Evolutionary conservation across 2,888 invertebrate species (phyloP), one percentile per base, ranked within the genome.

Genomic region (Micoletzkya japonica): DNA sequence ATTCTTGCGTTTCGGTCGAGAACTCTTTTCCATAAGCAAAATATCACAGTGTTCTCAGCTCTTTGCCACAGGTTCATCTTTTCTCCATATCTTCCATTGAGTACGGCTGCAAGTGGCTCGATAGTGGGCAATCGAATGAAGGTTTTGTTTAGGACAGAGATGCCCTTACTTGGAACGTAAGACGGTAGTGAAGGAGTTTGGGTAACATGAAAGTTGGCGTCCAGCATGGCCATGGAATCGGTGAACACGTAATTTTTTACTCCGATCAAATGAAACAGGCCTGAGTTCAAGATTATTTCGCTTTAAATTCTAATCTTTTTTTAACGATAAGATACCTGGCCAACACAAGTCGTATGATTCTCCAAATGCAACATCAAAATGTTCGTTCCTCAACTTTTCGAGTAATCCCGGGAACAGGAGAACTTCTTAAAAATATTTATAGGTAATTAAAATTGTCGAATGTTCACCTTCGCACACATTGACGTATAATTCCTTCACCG

Each of bases 141-240:
- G 28, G 57, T n/a, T 4, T 57, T 2, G 26, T 56, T 2, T 56
- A 30, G n/a, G 57, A 32, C 20, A 20, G 17, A 7, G 17, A 1
- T 59, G 50, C 32, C 20, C 32, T 52, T 28, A 61, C 61, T 52
- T 20, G 77, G 77, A 0, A 77, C 73, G 71, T 74, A 77, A 32
- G 74, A 74, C 7, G 77, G 76, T 28, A 72, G 66, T 39, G 72
- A 57, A 0, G 74, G 74, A 4, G 74, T 69, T 26, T 76, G 76
- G 28, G 75, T 74, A n/a, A 73, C 68, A 24, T 69, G 28, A 6
- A 72, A 71, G 2, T 73, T 75, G 36, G 74, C 75, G 56, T 77
- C 77, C 26, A 49, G 44, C 14, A 61, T 36, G 0, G 61, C 61
- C 20, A 61, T 44, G 4, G 61, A 61, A 20, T 61, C 61, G 30